These are phyloP conservation scores for Strigamia crassipes DNA, from an alignment of 2,888 invertebrate genomes.

Conservation along the genomic window DNA sequence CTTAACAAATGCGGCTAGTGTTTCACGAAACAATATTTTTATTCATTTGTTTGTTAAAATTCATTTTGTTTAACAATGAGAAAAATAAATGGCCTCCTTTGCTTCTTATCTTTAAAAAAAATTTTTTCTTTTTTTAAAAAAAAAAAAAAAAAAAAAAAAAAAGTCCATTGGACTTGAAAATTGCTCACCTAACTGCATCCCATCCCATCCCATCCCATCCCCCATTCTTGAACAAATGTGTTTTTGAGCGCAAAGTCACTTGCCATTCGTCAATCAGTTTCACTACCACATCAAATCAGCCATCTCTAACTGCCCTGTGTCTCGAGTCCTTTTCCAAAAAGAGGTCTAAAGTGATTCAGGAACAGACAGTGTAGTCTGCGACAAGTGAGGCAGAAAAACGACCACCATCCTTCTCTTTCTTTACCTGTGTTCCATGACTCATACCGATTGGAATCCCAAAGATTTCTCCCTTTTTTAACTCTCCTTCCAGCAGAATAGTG, in stretches of 20 bases:
- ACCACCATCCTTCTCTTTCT: neutral
- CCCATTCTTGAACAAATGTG: neutral
- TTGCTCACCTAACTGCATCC: neutral
- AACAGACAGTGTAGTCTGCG: slow-evolving; percentile 10
- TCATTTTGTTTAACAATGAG: too few species aligned
- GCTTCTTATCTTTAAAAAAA: too few species aligned
- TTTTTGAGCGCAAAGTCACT: slow-evolving; percentile 2
- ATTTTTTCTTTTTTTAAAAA: neutral
- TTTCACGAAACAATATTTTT: too few species aligned
- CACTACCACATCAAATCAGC: slow-evolving; percentile 10
- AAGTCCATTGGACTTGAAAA: neutral
- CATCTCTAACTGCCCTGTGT: neutral
- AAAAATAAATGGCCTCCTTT: too few species aligned
- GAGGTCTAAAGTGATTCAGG: slow-evolving; percentile 10
- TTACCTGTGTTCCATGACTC: neutral
- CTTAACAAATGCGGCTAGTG: too few species aligned
- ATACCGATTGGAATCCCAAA: slow-evolving; percentile 3
- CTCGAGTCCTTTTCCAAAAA: slow-evolving; percentile 3
- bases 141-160: neutral
- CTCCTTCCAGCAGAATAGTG: neutral
- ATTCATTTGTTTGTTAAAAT: too few species aligned
- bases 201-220: neutral
- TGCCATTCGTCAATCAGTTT: slow-evolving; percentile 4
- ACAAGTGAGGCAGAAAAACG: slow-evolving; percentile 10
- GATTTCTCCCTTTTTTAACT: neutral